A percentile compares a stretch with the other conserved stretches of the same genome.
These are phyloP conservation scores for Lepidurus packardi DNA, from an alignment of 1,140 invertebrate genomes.

Conservation along the genomic window DNA sequence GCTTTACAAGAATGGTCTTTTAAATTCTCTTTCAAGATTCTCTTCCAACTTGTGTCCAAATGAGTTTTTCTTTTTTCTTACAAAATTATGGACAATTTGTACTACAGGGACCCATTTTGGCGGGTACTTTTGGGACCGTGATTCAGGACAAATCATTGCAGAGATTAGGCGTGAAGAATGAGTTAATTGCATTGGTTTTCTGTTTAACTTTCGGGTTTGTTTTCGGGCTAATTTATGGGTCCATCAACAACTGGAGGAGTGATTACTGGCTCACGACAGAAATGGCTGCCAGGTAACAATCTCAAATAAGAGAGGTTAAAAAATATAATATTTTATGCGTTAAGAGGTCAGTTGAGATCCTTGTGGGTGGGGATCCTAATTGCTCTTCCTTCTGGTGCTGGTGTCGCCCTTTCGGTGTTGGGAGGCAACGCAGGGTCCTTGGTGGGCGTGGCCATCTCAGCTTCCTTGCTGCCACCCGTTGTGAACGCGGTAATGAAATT, in stretches of 20 bases:
- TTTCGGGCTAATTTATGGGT: conserved; percentile 67
- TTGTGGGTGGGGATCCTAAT: conserved; percentile 62
- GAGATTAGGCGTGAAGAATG: conserved; percentile 58
- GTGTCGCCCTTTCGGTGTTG: conserved; percentile 76
- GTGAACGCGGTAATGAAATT: conserved; percentile 68
- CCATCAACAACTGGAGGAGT: conserved; percentile 64
- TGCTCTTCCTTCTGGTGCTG: conserved; percentile 66
- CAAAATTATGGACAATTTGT: conserved; percentile 8
- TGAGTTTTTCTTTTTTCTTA: background rate
- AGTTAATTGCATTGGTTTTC: conserved; percentile 62
- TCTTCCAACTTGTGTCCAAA: background rate
- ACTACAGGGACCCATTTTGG: conserved; percentile 71
- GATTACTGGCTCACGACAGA: conserved; percentile 72
- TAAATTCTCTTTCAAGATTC: conserved; percentile 2
- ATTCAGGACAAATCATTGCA: conserved; percentile 64
- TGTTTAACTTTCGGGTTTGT: conserved; percentile 71
- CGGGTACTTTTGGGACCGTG: conserved; percentile 72
- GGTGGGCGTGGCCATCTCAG: conserved; percentile 83
- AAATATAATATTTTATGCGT: conserved; percentile 32
- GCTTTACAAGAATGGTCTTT: background rate
- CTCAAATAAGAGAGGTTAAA: background rate
- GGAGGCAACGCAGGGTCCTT: conserved; percentile 76
- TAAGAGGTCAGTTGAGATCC: conserved; percentile 56
- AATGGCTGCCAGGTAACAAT: conserved; percentile 61
- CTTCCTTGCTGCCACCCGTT: conserved; percentile 76